phyloP scores from a whole-genome alignment of 2,113 vertebrate genomes.

The Meles meles region DNA sequence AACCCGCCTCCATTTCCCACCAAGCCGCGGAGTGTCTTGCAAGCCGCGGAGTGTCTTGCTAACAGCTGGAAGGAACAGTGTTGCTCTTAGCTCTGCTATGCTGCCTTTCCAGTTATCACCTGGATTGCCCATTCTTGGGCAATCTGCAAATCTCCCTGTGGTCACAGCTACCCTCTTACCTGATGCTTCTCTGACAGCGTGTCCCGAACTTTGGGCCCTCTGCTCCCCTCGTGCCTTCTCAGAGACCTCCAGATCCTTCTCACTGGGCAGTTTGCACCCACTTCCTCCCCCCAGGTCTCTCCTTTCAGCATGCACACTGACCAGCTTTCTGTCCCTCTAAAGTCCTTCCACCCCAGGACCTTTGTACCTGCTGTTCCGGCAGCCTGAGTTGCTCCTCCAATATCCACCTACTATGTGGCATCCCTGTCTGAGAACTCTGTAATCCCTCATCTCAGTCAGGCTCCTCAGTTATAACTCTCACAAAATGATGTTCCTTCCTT shows the following conservation, averaged over 20 bases:
- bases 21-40: neutral
- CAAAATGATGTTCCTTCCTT: neutral
- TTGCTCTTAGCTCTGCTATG: neutral
- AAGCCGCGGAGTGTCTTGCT: neutral
- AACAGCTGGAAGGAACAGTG: neutral
- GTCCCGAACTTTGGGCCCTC: neutral
- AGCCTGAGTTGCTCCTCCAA: neutral
- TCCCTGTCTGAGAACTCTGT: neutral
- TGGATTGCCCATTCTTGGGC: neutral
- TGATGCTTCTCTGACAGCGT: neutral
- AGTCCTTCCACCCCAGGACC: neutral
- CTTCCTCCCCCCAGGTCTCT: neutral
- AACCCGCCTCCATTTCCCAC: neutral
- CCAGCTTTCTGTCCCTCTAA: neutral
- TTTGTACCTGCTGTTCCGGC: neutral
- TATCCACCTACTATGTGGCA: neutral
- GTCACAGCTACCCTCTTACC: neutral
- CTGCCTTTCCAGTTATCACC: no score
- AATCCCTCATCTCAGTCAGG: neutral
- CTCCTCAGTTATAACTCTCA: neutral
- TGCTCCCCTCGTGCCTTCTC: neutral
- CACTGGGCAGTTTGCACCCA: neutral
- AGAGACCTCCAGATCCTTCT: neutral
- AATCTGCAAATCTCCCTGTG: neutral
- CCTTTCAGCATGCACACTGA: neutral